Evolutionary conservation across 2,888 invertebrate species (phyloP), one percentile per base, ranked within the genome.

Genomic region (Phyllotreta striolata): DNA sequence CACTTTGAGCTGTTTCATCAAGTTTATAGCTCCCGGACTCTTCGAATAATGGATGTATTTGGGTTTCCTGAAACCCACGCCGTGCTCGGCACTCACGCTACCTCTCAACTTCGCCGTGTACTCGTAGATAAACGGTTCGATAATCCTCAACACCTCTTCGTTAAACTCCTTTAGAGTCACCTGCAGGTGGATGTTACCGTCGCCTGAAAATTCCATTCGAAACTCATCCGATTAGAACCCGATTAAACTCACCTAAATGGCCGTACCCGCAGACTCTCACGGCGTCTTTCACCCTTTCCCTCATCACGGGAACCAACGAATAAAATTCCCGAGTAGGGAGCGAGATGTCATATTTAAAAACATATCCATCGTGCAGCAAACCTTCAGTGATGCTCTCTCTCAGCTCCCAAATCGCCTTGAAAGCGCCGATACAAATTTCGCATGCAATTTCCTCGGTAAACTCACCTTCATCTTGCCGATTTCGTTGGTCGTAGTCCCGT

Each of bases 31-130:
- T 12, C 88, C 85, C 12, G 83, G 72, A 56, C 89, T 87, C 82
- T 96, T 95, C 58, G 93, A 93, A 80, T 90, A 92, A 70, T 89
- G 88, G 58, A 97, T 86, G 81, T 89, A 95, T 73, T 92, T 86
- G 0, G 89, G 87, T 78, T 96, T 96, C 64, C 91, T 88, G 77
- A 95, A 93, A 0, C 98, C 99, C 39, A 99, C 89, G 0, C 99
- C 99, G 80, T 99, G 99, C 81, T 99, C 99, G 0, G 98, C 98
- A 78, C 97, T 97, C 0, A 94, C 85, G 73, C 98, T 98, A 1
- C 98, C 98, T 34, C 86, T 87, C 44, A 91, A 80, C 70, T 89
- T 85, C 0, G 91, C 85, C 0, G 94, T 91, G 83, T 92, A 93
- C 80, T 98, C 94, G 79, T 92, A 99, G 12, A 99, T 87, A 79